These are phyloP conservation scores for Orius laevigatus DNA, from an alignment of 1,140 invertebrate species.

Conservation along the genomic window DNA sequence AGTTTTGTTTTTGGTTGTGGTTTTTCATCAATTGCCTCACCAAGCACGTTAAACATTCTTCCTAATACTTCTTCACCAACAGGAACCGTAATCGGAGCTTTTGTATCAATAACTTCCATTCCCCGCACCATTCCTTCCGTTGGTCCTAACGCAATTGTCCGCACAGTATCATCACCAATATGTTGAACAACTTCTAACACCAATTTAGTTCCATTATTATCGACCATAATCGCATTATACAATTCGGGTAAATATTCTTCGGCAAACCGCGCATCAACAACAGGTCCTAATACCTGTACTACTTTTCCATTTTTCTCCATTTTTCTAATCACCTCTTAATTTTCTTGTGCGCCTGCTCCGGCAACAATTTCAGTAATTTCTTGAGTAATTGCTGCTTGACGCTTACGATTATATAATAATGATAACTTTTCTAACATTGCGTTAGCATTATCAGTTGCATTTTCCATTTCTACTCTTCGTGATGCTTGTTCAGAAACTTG, in stretches of 20 bases:
- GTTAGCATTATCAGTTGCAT: no score
- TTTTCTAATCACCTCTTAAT: no score
- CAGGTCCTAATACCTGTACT: slow-evolving; percentile 42
- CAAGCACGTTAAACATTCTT: not conserved
- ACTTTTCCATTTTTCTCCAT: no score
- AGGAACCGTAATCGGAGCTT: slow-evolving; percentile 45
- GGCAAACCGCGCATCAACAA: slow-evolving; percentile 67
- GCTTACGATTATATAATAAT: no score
- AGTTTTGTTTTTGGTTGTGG: not conserved
- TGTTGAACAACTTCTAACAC: slow-evolving; percentile 79
- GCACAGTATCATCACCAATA: slow-evolving; percentile 65
- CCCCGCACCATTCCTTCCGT: slow-evolving; percentile 68
- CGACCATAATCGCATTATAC: slow-evolving; percentile 65
- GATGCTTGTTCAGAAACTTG: no score
- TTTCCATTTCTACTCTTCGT: no score
- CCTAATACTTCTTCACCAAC: not conserved
- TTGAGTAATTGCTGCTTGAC: no score
- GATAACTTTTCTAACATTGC: no score
- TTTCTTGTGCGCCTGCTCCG: no score
- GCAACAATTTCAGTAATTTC: no score
- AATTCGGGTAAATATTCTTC: slow-evolving; percentile 41
- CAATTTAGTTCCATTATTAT: slow-evolving; percentile 45
- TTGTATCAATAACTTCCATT: slow-evolving; percentile 52
- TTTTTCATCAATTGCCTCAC: not conserved
- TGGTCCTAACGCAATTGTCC: slow-evolving; percentile 79